Evolutionary conservation across 2,797 vertebrate species (phyloP), one percentile per base, ranked within the genome.

Genomic region (Gouania willdenowi): DNA sequence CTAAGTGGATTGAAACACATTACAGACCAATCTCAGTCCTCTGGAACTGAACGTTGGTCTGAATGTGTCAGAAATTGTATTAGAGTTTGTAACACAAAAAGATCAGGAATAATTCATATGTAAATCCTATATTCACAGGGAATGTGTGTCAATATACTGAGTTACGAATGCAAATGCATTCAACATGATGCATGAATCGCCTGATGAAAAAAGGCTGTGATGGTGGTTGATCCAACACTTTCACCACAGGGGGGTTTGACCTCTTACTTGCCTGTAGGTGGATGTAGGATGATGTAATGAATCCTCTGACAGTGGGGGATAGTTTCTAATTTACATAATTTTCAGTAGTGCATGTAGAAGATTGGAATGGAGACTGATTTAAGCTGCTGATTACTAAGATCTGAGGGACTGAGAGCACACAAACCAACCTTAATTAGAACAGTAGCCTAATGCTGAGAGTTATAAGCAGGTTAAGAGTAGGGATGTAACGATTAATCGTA

Each of bases 1-100:
- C 61, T 53, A 67, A 74, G 53, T 74, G 69, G 64, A 71, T 42
- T 74, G 53, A 71, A 48, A 50, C 5, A 38, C 59, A 65, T 65
- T 75, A 63, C 21, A 36, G 29, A 24, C 4, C 21, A 0, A 11
- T 16, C 26, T 49, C 32, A 0, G 37, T 39, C 62, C 70, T 40
- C 44, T n/a, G 41, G 27, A 47, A 36, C 21, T 8, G 23, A 45
- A 23, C n/a, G 11, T 26, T 23, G 45, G 35, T 13, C 21, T 23
- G 24, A 38, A 33, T 33, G 34, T 22, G 46, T 53, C 53, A 53
- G 14, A 45, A 4, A 47, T 35, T 45, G 33, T 38, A 56, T 50
- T 27, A 31, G 6, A 54, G 23, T 23, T 32, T 15, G 9, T 19
- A 19, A 42, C 27, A 43, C 28, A 35, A 23, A 54, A 26, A 20